Evolutionary conservation across 1,140 invertebrate genomes (phyloP), one percentile per base, ranked within the genome.

Genomic region (Euwallacea fornicatus): DNA sequence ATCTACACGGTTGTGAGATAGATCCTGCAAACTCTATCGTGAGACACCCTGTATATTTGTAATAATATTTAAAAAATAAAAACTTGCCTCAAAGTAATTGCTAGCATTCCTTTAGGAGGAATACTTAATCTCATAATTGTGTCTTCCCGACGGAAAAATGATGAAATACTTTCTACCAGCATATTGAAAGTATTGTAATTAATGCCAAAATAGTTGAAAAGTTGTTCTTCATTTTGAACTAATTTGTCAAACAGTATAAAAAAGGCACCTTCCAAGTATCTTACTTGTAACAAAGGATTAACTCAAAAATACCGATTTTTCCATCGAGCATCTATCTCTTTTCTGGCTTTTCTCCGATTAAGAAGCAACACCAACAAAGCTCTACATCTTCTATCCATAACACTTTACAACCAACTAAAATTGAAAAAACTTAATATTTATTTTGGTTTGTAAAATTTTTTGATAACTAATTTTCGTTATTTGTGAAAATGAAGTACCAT

Each of bases 81-180:
- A 13, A 42, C 66, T 59, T 59, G 44, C 55, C 56, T 68, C 13
- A 68, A 60, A 59, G 41, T 68, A 68, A 68, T 16, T 68, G 54
- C 53, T 46, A 67, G 46, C 55, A 59, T 68, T 60, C 60, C 66
- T 60, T 68, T 68, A 11, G 55, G 55, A 68, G 66, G 66, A 60
- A 68, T 68, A 59, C 55, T 59, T 60, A 68, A 59, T 60, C 66
- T 68, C 66, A 68, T 68, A 21, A 55, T 68, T 68, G 66, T 68
- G 46, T 59, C 21, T 47, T 65, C 63, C 53, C 53, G 53, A 2
- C 7, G 8, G 11, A 65, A 53, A 47, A 13, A 65, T 21, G n/a
- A 16, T 50, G 21, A 53, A 7, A 68, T 21, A 59, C 42, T 43
- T n/a, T 59, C 33, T 60, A 60, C 42, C 21, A 68, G 50, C 3